A percentile compares a stretch with the other conserved stretches of the same genome.
These are phyloP conservation scores for Synanthedon vespiformis DNA, from an alignment of 2,888 invertebrate species.

Conservation along the genomic window DNA sequence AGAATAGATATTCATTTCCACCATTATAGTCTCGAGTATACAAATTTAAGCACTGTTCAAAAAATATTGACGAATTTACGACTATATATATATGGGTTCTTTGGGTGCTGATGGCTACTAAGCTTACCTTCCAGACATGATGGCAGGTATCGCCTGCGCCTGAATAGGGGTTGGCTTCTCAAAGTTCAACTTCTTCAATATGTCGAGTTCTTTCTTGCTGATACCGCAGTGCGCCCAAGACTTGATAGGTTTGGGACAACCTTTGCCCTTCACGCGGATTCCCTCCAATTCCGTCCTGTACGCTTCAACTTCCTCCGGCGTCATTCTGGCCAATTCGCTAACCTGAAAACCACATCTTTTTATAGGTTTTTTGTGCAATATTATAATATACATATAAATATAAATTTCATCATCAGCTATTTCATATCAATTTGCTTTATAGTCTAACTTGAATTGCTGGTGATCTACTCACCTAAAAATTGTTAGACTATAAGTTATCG, in stretches of 20 bases:
- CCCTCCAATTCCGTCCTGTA: slow-evolving; percentile 93
- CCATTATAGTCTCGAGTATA: no score
- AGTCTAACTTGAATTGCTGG: no score
- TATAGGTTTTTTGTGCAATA: no score
- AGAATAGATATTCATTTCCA: slow-evolving; percentile 4
- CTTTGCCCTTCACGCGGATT: slow-evolving; percentile 95
- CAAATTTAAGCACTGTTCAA: no score
- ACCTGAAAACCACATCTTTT: slow-evolving; percentile 64
- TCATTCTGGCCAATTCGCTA: slow-evolving; percentile 94
- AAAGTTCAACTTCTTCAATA: slow-evolving; percentile 89
- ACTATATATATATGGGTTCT: no score
- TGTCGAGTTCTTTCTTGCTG: slow-evolving; percentile 93
- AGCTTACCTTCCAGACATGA: slow-evolving; percentile 88
- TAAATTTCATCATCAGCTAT: no score
- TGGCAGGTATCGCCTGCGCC: slow-evolving; percentile 95
- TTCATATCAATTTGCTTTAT: no score
- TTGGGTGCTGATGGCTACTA: neutral
- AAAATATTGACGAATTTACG: no score
- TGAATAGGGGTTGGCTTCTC: slow-evolving; percentile 99
- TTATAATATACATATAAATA: no score
- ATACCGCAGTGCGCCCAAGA: slow-evolving; percentile 99
- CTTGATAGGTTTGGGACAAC: slow-evolving; percentile 94
- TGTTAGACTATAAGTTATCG: no score
- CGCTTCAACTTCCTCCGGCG: slow-evolving; percentile 84
- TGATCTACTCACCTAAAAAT: no score